Evolutionary conservation across 2,113 vertebrate genomes (phyloP), one percentile per base, ranked within the genome.

Genomic region (Smithornis capensis): DNA sequence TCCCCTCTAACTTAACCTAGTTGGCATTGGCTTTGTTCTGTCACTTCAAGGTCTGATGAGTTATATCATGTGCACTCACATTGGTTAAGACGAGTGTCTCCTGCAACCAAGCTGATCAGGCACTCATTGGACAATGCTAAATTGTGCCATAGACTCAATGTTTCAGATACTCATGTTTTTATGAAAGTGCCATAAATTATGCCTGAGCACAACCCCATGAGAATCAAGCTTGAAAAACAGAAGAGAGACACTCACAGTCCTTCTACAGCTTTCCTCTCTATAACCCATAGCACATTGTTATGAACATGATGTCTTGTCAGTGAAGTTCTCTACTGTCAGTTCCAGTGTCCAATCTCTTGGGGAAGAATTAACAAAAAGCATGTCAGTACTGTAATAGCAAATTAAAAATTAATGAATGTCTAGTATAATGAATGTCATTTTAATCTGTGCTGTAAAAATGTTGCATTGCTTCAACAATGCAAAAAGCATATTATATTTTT

Each of bases 21-120:
- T 42, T 79, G 14, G 6, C 8, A 42, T 12, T 68, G 23, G 9
- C 49, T 85, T 40, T 67, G 10, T 35, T 31, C 7, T 83, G 33
- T 38, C 2, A 2, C 9, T 71, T 17, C 8, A 25, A 19, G 24
- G 31, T 60, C 23, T 44, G n/a, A 37, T 31, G 24, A 16, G n/a
- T 3, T 49, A 18, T 38, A 35, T 24, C 10, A 5, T 3, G 4
- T 37, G 2, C 12, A 12, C 4, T 64, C 12, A 44, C 1, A 0
- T 10, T 75, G 50, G 25, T 24, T 64, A 40, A 84, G 50, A 44
- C 12, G 21, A 53, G 5, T 9, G 18, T 10, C 19, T 84, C 11
- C 45, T 53, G 22, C 24, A 59, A 7, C 12, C 9, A 13, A 31
- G 44, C 1, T 27, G 27, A 69, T 53, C 10, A 49, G 8, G 7